Conservation (phyloP, 2,113 vertebrate species). For the Mormyrus iriodes region DNA sequence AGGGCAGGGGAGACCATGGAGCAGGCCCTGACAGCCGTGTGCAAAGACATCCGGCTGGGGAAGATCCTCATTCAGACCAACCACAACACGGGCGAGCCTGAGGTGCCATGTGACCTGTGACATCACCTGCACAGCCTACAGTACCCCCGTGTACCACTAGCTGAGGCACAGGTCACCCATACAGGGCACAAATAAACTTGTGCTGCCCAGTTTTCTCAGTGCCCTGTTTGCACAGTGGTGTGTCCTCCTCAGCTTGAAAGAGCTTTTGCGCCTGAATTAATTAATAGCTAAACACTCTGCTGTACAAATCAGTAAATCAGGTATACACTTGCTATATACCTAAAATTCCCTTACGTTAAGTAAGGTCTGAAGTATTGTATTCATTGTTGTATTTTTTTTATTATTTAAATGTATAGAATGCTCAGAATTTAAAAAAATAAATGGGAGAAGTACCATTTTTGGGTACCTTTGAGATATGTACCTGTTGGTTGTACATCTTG, state of each 20-base stretch:
- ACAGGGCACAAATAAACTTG: neutral
- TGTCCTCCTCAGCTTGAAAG: neutral
- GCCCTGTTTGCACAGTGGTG: too few relatives aligned
- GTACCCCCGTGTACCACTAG: neutral
- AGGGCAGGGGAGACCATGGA: slow-evolving; percentile 88
- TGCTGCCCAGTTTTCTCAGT: too few relatives aligned
- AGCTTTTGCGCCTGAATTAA: neutral
- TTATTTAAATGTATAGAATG: neutral
- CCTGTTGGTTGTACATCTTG: neutral
- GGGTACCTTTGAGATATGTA: neutral
- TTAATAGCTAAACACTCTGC: neutral
- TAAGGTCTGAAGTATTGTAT: neutral
- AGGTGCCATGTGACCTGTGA: slow-evolving; percentile 47
- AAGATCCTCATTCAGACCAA: slow-evolving; percentile 94
- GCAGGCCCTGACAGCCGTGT: slow-evolving; percentile 78
- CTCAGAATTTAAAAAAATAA: too few relatives aligned
- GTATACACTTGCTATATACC: neutral
- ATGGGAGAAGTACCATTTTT: neutral
- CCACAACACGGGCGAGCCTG: slow-evolving; percentile 77
- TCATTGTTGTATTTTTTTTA: neutral
- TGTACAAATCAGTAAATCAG: neutral
- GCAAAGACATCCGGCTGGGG: slow-evolving; percentile 83
- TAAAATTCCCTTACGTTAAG: neutral
- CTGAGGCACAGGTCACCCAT: neutral
- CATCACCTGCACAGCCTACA: neutral